These are phyloP conservation scores for Semaprochilodus insignis DNA, from an alignment of 2,797 vertebrate species.

Conservation along the genomic window DNA sequence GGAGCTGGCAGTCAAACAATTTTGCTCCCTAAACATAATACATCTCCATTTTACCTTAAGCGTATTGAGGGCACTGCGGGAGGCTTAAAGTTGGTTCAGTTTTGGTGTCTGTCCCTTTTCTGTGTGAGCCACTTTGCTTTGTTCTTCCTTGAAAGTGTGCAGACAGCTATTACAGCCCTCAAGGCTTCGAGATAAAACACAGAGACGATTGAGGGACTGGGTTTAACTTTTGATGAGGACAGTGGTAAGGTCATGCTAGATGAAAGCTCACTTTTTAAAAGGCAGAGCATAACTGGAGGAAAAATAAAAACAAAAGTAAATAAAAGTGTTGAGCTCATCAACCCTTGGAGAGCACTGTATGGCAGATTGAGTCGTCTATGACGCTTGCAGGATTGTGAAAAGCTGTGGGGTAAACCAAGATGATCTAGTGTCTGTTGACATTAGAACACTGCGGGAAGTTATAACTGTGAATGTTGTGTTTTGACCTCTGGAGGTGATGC, in stretches of 20 bases:
- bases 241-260: neutral
- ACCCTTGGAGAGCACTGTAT: neutral
- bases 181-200: slow-evolving; percentile 14
- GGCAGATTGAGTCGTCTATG: neutral
- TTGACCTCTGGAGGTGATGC: neutral
- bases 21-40: slow-evolving; percentile 8
- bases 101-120: slow-evolving; percentile 11
- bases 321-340: slow-evolving; percentile 9
- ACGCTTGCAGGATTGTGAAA: slow-evolving; percentile 1
- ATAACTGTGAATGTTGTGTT: neutral
- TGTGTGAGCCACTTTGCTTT: slow-evolving; percentile 35
- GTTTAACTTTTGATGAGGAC: slow-evolving; percentile 7
- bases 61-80: slow-evolving; percentile 4
- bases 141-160: slow-evolving; percentile 4
- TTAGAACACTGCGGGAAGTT: neutral
- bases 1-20: neutral
- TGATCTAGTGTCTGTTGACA: neutral
- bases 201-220: slow-evolving; percentile 1
- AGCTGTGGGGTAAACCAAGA: neutral
- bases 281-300: neutral
- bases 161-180: slow-evolving; percentile 9
- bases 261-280: neutral
- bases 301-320: slow-evolving; percentile 11
- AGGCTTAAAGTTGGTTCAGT: slow-evolving; percentile 18
- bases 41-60: slow-evolving; percentile 8